Conservation (phyloP, 2,888 invertebrate species). For the Elgonia sp. region DNA sequence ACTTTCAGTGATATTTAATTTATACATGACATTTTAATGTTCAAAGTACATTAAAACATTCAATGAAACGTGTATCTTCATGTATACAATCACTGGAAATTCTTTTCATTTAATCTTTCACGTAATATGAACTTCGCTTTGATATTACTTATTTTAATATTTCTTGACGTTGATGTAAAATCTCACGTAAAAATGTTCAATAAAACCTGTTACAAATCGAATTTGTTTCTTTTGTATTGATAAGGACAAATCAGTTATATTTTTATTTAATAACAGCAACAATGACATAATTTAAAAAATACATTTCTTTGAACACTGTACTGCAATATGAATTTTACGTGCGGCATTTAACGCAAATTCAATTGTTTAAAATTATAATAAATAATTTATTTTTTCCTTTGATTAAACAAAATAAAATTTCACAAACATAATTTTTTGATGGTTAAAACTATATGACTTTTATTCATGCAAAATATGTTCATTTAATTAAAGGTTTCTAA, state of each 20-base stretch:
- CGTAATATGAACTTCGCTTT: background rate
- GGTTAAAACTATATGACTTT: no score
- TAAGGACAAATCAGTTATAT: background rate
- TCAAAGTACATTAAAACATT: slow-evolving; percentile 4
- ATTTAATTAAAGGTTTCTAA: no score
- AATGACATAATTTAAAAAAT: no score
- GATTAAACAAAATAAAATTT: no score
- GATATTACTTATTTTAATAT: background rate
- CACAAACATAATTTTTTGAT: no score
- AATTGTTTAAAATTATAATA: no score
- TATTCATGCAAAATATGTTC: no score
- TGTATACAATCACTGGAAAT: background rate
- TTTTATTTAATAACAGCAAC: background rate
- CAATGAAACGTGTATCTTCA: background rate
- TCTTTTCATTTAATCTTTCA: background rate
- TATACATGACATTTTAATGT: slow-evolving; percentile 11
- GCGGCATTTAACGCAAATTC: no score
- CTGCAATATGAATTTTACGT: no score
- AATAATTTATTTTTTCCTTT: no score
- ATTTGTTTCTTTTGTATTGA: background rate
- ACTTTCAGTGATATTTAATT: background rate
- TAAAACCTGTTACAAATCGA: background rate
- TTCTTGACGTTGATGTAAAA: background rate
- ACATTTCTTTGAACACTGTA: no score
- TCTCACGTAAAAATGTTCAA: background rate